Percentiles rank a stretch among this genome's conserved stretches.
Conservation (phyloP, 2,888 invertebrate genomes). For the Megastigmus dorsalis region DNA sequence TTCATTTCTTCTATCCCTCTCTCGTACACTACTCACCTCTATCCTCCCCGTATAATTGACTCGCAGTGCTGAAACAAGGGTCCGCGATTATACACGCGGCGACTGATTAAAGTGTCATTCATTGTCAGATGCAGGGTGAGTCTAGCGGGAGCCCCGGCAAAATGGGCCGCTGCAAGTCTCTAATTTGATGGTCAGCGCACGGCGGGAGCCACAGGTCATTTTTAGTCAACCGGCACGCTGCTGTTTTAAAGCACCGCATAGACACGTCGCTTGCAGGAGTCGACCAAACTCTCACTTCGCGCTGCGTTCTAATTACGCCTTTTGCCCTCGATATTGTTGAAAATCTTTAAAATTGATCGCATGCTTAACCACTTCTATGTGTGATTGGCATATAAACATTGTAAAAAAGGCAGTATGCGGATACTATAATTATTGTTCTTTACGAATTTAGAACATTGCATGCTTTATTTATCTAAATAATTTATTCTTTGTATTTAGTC, state of each 20-base stretch:
- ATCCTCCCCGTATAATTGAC: conserved; percentile 38
- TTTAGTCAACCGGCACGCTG: background rate
- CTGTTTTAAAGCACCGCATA: conserved; percentile 12
- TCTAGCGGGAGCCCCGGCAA: conserved; percentile 19
- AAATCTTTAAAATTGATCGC: no score
- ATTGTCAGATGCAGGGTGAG: conserved; percentile 53
- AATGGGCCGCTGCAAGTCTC: conserved; percentile 42
- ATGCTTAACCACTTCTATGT: no score
- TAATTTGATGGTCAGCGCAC: conserved; percentile 42
- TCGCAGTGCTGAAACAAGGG: conserved; percentile 31
- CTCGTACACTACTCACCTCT: no score
- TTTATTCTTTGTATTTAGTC: no score
- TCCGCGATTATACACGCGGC: conserved; percentile 29
- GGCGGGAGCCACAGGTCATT: conserved; percentile 31
- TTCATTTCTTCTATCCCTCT: no score
- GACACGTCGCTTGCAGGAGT: background rate
- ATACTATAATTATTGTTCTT: no score
- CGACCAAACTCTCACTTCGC: no score
- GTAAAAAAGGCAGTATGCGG: no score
- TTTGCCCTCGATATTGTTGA: no score
- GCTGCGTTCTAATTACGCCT: background rate
- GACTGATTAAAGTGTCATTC: conserved; percentile 57
- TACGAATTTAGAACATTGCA: no score
- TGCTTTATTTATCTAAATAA: no score
- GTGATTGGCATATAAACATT: no score